Evolutionary conservation across 2,797 vertebrate species (phyloP), one percentile per base, ranked within the genome.

Genomic region (Harpagifer antarcticus): DNA sequence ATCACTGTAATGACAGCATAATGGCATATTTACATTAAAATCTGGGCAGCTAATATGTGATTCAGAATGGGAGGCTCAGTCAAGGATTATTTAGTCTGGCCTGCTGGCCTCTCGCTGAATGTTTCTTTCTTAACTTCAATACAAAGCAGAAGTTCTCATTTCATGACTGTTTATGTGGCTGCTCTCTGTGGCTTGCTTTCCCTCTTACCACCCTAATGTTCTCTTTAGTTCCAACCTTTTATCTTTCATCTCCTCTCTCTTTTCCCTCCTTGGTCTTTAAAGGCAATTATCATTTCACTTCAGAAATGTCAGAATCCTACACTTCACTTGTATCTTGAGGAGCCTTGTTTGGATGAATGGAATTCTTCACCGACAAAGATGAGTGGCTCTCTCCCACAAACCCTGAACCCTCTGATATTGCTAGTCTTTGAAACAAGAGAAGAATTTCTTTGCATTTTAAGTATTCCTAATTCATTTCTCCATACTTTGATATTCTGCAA

Each of bases 1-100:
- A 98, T 98, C 97, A 96, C 96, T 96, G 96, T 99, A 98, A 99
- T 99, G 97, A 97, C 97, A 98, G 97, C 96, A 95, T 97, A 99
- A 98, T 98, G 97, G 97, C 97, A 97, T 99, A 98, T 99, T 99
- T 99, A 99, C 97, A 98, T 98, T 98, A 97, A 98, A 98, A 98
- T 89, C 97, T 97, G 95, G 94, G 96, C 96, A 95, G 96, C 96
- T 99, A 98, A 98, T 98, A 97, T 97, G 96, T 95, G 96, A 99
- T 98, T 99, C 96, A 97, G 96, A 98, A 97, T 96, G 96, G 96
- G 96, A 97, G 95, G 95, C 96, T 97, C 98, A 97, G 96, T 98
- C 96, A 96, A 97, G 97, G 97, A 99, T 99, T 99, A 99, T 98
- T 99, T 98, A 98, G 97, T 97, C 96, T 98, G 97, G 96, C 97